These are phyloP conservation scores for Glomeris maerens DNA, from an alignment of 1,140 invertebrate species.

Conservation along the genomic window DNA sequence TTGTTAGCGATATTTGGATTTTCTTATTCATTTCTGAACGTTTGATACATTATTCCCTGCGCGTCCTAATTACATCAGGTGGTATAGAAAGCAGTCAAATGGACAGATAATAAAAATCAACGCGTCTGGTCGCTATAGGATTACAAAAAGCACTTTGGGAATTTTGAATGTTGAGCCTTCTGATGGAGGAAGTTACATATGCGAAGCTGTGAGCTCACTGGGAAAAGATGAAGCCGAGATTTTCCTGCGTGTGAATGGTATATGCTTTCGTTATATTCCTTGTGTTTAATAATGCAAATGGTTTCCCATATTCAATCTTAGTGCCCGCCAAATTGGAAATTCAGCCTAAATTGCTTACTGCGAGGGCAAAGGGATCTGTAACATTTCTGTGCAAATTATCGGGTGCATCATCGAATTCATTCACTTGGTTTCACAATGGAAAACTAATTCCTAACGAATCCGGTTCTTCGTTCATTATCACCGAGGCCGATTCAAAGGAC, in stretches of 20 bases:
- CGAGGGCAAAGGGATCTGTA: constrained; percentile 63
- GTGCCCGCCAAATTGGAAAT: constrained; percentile 3
- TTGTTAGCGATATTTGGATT: too few relatives aligned
- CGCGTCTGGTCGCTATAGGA: background rate
- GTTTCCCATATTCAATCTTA: background rate
- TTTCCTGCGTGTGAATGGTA: constrained; percentile 6
- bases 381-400: constrained; percentile 67
- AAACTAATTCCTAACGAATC: constrained; percentile 36
- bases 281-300: background rate
- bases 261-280: background rate
- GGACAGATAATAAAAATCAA: background rate
- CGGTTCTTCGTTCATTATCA: background rate
- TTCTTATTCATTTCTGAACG: background rate
- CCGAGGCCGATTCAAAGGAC: constrained; percentile 50
- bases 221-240: constrained; percentile 4
- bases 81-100: constrained; percentile 28
- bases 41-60: background rate
- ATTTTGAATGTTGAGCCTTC: background rate
- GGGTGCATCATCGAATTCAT: constrained; percentile 53
- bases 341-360: background rate
- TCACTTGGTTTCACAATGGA: constrained; percentile 72
- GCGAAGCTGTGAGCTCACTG: constrained; percentile 1
- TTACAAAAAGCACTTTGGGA: constrained; percentile 2
- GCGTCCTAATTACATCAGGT: constrained; percentile 35
- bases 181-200: constrained; percentile 9